Base-by-base conservation (phyloP, 30 jellyfish, hydroid and myxozoan species). In the Hydractinia echinata region DNA sequence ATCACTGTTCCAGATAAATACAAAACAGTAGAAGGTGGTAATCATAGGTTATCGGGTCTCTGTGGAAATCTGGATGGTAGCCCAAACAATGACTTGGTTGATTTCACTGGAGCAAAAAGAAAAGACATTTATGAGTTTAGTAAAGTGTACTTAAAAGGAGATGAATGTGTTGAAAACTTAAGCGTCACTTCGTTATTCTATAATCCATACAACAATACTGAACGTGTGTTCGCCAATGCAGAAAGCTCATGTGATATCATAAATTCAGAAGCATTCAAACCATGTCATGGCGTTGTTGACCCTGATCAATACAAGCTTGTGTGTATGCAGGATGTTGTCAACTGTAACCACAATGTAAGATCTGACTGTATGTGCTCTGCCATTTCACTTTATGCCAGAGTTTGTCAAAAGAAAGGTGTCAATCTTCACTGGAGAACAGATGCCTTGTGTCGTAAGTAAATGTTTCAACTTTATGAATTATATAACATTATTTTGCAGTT, bases 21-120 rank as follows among this genome's bases (percentile, higher is more conserved):
- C 88, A 85, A 85, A 49, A 54, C 91, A 21, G 30, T 53, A 48
- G 51, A 84, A 8, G 91, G 94, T 4, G 48, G 85, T 53, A 88
- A 72, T 54, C 99, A 94, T 66, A 83, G 87, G 11, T 67, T 94
- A 21, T 77, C 66, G 68, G 99, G 99, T 88, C 95, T 94, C 56
- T 94, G 99, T 74, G 99, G 99, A 13, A 88, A 94, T 14, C 79
- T 86, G 56, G 99, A 94, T 67, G 99, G 97, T 5, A 77, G 88
- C 88, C 81, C 69, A 21, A 73, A 44, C 76, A 94, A 88, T 71
- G 99, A 94, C 70, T 86, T 88, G 68, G 77, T 67, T 54, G 89
- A 87, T 52, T 70, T 76, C 44, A 76, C 86, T n/a, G 85, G 82
- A 5, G 44, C 73, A 11, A 50, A 82, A 15, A 39, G 61, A 30